Base-by-base conservation (phyloP, 2,797 vertebrate species). In the Chromis chromis region DNA sequence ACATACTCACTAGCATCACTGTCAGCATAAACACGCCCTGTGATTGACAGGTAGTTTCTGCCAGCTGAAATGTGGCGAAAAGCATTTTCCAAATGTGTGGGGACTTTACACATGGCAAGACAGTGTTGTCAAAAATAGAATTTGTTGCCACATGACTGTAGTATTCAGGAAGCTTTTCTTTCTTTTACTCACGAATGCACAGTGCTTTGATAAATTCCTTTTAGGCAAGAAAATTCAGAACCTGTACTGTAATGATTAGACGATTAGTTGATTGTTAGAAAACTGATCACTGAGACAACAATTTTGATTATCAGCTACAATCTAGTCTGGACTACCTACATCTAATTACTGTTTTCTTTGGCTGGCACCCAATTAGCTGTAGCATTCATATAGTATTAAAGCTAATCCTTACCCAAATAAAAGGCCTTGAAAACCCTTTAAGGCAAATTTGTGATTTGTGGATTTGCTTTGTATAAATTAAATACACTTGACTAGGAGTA, bases 91-190 rank as follows among this genome's bases (percentile, higher is more conserved):
- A 40, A 66, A 73, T 40, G 53, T 19, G 21, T 22, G 14, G 16
- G 62, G 59, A 79, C 33, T 68, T 80, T 73, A 46, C 65, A 76
- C 53, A 56, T 0, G 22, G 22, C 17, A n/a, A 53, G 50, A 33
- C 22, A 9, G 31, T 28, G 53, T 53, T 54, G 28, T 48, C 14
- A 44, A 22, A 56, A 54, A 71, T 62, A 6, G 33, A 54, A 61
- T 55, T 44, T 65, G 13, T 44, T 65, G 13, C 31, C 48, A 70
- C 22, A 22, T 46, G n/a, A 70, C 27, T 21, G 2, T n/a, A 19
- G 27, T 28, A 40, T 69, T 31, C 50, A 65, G 60, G 65, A 62
- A 54, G 59, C 27, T 49, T 52, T 11, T 48, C 16, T 28, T 27
- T 33, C 8, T 6, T 65, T 61, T 33, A 36, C 17, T 54, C 21